Base-by-base conservation (phyloP, 1,140 invertebrate species). In the Teleopsis dalmanni region DNA sequence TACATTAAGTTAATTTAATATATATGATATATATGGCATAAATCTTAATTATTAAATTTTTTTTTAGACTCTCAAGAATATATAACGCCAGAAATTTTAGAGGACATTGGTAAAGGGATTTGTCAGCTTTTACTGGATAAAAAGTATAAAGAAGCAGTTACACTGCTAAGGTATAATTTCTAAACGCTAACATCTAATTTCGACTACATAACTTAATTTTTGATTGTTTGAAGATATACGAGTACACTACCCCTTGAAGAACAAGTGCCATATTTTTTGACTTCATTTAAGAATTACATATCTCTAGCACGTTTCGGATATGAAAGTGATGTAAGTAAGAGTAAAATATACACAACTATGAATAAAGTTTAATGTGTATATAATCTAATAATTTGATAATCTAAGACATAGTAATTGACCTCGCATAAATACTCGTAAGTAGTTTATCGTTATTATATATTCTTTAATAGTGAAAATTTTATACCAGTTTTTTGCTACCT, bases 81-180 rank as follows among this genome's bases (percentile, higher is more conserved):
- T 1, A 57, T 62, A 31, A 67, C 60, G 14, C 55, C 65, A n/a
- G 66, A 70, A 34, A 59, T 53, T 14, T 65, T 59, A 43, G 66
- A 67, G 10, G 42, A 47, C 10, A 38, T 67, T 21, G 50, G 66
- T 4, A 43, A 53, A 14, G 52, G 55, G 18, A 60, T 65, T 22
- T 38, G 60, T 13, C 51, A 51, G 0, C 31, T 65, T 8, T 43
- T 66, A 10, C 21, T 55, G 14, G 60, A 56, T 4, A 63, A 70
- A 19, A 61, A 64, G 35, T 66, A 60, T 38, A 56, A 58, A 13
- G 60, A 65, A 1, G 62, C 57, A 3, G 56, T 53, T n/a, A n/a
- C n/a, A n/a, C n/a, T n/a, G n/a, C n/a, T n/a, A n/a, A 9, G 47
- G 57, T 19, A 34, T 70, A 6, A 57, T 66, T 23, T 55, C 58